Conservation (phyloP, 2,113 vertebrate species). For the Tetrax tetrax region DNA sequence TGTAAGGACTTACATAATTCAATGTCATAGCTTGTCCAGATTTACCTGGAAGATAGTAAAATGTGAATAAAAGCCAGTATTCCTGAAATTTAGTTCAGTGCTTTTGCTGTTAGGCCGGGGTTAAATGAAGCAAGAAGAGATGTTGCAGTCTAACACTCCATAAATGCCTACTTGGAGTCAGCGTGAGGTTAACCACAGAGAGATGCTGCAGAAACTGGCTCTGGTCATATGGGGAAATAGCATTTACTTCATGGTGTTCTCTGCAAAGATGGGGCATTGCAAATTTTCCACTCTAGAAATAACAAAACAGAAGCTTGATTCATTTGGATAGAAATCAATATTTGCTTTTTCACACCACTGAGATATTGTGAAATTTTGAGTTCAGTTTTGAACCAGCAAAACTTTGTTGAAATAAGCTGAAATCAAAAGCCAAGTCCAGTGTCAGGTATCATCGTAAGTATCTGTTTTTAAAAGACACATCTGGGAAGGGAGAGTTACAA, state of each 20-base stretch:
- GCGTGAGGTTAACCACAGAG: background rate
- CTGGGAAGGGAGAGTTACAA: background rate
- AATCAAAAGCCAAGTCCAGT: background rate
- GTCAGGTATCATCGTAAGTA: background rate
- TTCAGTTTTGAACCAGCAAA: background rate
- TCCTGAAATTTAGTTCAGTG: background rate
- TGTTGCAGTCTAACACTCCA: background rate
- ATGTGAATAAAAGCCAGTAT: background rate
- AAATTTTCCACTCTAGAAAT: conserved; percentile 49
- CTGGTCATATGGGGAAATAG: background rate
- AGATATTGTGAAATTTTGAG: background rate
- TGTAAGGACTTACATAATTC: background rate
- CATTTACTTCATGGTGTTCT: background rate
- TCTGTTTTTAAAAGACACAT: background rate
- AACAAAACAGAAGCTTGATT: conserved; percentile 21
- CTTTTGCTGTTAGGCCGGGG: background rate
- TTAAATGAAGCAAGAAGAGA: background rate
- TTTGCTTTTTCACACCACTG: conserved; percentile 46
- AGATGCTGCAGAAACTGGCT: background rate
- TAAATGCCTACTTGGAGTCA: background rate
- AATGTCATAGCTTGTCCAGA: background rate
- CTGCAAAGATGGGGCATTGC: background rate
- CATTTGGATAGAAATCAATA: background rate
- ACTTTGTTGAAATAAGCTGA: background rate
- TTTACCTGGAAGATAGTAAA: background rate